Percentiles rank a stretch among this genome's conserved stretches.
Evolutionary conservation across 2,113 vertebrate species (phyloP).

Genomic region (Brienomyrus longianalis): DNA sequence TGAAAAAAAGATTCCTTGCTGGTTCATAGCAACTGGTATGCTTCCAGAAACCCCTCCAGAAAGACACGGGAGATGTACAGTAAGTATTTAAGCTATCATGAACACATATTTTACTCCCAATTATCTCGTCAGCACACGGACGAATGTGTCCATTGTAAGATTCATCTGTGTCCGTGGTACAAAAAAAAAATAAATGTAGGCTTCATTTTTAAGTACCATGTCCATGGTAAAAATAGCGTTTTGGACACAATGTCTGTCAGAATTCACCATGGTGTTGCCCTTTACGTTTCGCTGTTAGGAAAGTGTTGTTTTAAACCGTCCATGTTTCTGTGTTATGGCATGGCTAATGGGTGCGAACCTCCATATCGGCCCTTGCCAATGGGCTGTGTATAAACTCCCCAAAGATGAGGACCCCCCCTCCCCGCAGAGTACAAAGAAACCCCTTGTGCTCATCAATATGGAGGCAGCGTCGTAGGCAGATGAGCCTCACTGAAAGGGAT

Average conservation of each 20-base stretch:
- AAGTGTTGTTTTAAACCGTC: not conserved
- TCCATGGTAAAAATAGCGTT: not conserved
- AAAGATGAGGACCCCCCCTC: not conserved
- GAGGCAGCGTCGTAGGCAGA: not conserved
- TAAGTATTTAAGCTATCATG: not conserved
- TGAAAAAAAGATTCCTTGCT: not conserved
- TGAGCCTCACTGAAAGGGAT: not conserved
- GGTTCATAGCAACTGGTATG: not conserved
- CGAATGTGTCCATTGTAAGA: not conserved
- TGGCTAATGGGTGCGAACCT: not conserved
- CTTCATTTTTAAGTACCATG: not conserved
- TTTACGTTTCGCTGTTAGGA: not conserved
- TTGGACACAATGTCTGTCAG: not conserved
- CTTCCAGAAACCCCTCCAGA: not conserved
- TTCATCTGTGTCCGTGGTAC: not conserved
- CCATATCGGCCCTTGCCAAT: not conserved
- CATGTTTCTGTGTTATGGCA: not conserved
- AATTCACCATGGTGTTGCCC: not conserved
- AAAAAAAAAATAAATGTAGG: not conserved
- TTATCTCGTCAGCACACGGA: not conserved
- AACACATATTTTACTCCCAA: not conserved
- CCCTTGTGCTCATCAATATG: slow-evolving; percentile 5
- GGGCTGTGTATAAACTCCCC: not conserved
- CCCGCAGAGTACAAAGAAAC: not conserved
- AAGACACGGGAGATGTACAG: not conserved